A percentile compares a stretch with the other conserved stretches of the same genome.
phyloP scores from a whole-genome alignment of 1,140 invertebrate genomes.

The Cydia fagiglandana region DNA sequence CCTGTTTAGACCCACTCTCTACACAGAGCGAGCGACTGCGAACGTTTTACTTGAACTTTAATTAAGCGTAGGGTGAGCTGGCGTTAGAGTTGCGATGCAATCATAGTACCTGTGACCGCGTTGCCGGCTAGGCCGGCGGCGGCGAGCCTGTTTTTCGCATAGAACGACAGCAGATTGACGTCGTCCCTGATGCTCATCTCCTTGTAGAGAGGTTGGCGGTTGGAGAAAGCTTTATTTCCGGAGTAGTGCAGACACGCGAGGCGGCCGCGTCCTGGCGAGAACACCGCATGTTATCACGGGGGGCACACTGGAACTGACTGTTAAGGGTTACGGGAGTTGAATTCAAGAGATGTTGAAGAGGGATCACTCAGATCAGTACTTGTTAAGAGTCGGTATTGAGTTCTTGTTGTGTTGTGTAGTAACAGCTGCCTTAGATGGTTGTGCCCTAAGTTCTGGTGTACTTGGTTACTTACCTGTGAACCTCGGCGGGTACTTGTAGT shows the following conservation, averaged over 20 bases:
- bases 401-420: conserved; percentile 10
- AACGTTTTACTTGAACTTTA: conserved; percentile 52
- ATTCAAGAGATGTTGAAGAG: conserved; percentile 1
- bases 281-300: conserved; percentile 67
- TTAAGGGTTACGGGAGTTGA: conserved; percentile 26
- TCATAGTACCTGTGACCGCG: conserved; percentile 72
- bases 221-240: conserved; percentile 86
- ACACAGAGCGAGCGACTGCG: conserved; percentile 48
- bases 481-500: conserved; percentile 80
- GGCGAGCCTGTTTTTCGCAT: conserved; percentile 85
- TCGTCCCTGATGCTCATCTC: conserved; percentile 83
- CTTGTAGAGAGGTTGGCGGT: conserved; percentile 84
- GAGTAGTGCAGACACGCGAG: conserved; percentile 89
- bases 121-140: conserved; percentile 78
- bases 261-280: conserved; percentile 83
- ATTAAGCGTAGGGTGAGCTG: conserved; percentile 69
- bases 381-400: conserved; percentile 53
- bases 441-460: conserved; percentile 19
- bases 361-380: conserved; percentile 6
- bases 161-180: conserved; percentile 87
- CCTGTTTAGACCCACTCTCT: conserved; percentile 59
- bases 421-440: conserved; percentile 7
- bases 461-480: conserved; percentile 79
- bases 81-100: conserved; percentile 58
- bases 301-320: conserved; percentile 55